Evolutionary conservation across 2,797 vertebrate species (phyloP), one percentile per base, ranked within the genome.

Genomic region (Pipistrellus pipistrellus): DNA sequence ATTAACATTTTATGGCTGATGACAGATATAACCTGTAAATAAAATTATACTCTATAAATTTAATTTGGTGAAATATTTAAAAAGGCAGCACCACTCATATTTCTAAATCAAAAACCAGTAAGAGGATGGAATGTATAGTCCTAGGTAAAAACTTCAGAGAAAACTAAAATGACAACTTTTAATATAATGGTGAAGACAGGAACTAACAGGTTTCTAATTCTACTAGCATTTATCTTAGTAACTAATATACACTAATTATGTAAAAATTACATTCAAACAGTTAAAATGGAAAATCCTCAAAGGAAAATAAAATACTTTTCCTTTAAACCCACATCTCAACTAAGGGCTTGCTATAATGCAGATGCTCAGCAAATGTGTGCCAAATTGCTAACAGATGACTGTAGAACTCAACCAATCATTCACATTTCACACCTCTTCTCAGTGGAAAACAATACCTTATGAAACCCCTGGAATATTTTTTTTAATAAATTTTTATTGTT

Each of bases 1-100:
- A 96, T 93, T 92, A 92, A 94, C 77, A 94, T 88, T 89, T 94
- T 90, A 73, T 51, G 86, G 77, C 93, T 93, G 76, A 87, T 62
- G 23, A 68, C 77, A 86, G 73, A 25, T 57, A 4, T 94, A 75
- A 68, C 64, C 30, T 64, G 46, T 55, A 82, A 41, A 75, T 51
- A 96, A 90, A 94, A 88, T 91, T 93, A 76, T 14, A 77, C 55
- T 91, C 23, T 72, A 71, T 94, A 69, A 89, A 75, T 93, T 87
- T 85, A 95, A 95, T 93, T 93, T 88, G 21, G 59, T 78, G 3
- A 73, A 81, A 51, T 83, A 86, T 93, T 90, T 73, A 46, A 92
- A 95, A 94, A 97, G 32, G n/a, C 38, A 93, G 59, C 6, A 64
- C 27, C 46, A 69, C 14, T 41, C 66, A 76, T 59, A 76, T 38